These are phyloP conservation scores for Hippoglossus hippoglossus DNA, from an alignment of 2,797 vertebrate genomes.

Conservation along the genomic window DNA sequence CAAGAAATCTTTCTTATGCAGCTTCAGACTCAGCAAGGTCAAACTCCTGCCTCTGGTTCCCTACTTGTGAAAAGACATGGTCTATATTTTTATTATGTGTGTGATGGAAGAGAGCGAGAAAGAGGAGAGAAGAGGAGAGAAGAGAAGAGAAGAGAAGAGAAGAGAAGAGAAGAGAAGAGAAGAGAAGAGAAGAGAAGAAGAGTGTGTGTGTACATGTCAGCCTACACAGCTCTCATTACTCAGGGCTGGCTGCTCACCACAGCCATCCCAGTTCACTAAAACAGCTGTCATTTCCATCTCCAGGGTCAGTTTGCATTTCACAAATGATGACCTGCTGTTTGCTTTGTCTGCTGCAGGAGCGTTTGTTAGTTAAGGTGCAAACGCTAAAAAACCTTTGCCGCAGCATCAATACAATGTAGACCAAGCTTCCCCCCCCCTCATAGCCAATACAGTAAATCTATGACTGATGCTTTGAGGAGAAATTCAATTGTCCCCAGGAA, in stretches of 20 bases:
- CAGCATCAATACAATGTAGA: slow-evolving; percentile 11
- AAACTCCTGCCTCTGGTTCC: slow-evolving; percentile 12
- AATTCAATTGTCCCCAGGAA: slow-evolving; percentile 60
- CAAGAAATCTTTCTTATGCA: slow-evolving; percentile 25
- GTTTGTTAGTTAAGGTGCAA: slow-evolving; percentile 42
- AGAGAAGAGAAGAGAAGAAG: slow-evolving; percentile 9
- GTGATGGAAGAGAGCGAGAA: neutral
- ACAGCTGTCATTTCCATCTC: slow-evolving; percentile 73
- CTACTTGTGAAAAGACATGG: neutral
- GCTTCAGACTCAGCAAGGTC: slow-evolving; percentile 47
- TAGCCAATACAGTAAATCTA: slow-evolving; percentile 34
- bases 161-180: neutral
- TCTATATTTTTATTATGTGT: neutral
- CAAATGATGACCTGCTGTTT: slow-evolving; percentile 63
- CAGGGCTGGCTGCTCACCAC: slow-evolving; percentile 61
- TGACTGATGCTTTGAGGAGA: slow-evolving; percentile 54
- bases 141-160: slow-evolving; percentile 20
- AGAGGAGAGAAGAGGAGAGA: slow-evolving; percentile 4
- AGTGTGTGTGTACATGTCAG: slow-evolving; percentile 35
- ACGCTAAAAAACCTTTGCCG: slow-evolving; percentile 14
- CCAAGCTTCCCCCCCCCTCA: slow-evolving; percentile 17
- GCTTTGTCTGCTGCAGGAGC: slow-evolving; percentile 42
- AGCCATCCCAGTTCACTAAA: slow-evolving; percentile 59
- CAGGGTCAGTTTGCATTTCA: slow-evolving; percentile 64
- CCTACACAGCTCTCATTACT: slow-evolving; percentile 59